Conservation (phyloP, 2,888 invertebrate genomes). For the Orthonychiurus folsomi region DNA sequence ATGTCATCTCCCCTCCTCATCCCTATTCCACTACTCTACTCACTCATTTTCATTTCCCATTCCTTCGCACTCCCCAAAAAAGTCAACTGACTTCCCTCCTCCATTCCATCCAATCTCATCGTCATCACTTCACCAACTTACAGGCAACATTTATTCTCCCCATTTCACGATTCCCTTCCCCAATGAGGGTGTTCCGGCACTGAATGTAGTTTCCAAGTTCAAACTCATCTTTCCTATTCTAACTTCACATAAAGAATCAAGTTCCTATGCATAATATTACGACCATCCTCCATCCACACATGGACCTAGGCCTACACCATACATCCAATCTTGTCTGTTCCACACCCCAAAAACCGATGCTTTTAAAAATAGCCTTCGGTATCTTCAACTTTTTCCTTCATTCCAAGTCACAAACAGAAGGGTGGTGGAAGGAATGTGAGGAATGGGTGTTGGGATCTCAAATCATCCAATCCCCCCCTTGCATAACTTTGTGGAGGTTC, state of each 20-base stretch:
- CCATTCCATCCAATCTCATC: neutral
- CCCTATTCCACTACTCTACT: too few species aligned
- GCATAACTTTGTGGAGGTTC: neutral
- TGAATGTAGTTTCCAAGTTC: neutral
- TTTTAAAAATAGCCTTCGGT: too few species aligned
- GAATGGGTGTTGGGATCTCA: neutral
- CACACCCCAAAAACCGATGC: too few species aligned
- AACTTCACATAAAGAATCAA: neutral
- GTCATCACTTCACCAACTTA: too few species aligned
- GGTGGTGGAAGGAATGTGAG: neutral
- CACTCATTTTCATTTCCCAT: too few species aligned
- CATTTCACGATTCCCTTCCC: neutral
- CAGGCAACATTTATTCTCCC: neutral
- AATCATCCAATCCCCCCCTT: neutral
- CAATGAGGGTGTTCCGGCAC: too few species aligned
- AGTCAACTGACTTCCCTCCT: neutral
- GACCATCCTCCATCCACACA: neutral
- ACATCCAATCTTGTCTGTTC: neutral
- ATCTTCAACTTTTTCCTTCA: too few species aligned
- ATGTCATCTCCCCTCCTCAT: neutral
- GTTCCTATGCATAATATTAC: conserved; percentile 1
- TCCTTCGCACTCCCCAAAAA: too few species aligned
- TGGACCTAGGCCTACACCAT: neutral
- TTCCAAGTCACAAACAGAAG: neutral
- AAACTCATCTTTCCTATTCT: neutral